Conservation (phyloP, 2,797 vertebrate species). For the Cryptoblepharus egeriae region DNA sequence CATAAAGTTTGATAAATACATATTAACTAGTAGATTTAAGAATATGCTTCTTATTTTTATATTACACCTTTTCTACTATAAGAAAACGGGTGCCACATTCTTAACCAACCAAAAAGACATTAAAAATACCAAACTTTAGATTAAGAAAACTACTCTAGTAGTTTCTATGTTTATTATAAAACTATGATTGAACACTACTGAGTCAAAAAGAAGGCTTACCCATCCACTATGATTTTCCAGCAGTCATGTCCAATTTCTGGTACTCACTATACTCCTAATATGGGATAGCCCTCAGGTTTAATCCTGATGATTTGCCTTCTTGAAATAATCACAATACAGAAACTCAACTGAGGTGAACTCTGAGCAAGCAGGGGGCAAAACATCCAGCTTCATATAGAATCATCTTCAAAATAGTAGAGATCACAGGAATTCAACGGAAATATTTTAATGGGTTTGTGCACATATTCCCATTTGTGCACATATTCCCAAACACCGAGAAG, state of each 20-base stretch:
- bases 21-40: background rate
- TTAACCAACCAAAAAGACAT: background rate
- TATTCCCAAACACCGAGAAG: no score
- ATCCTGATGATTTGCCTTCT: conserved; percentile 41
- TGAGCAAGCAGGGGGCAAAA: background rate
- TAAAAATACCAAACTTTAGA: background rate
- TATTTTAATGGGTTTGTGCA: conserved; percentile 43
- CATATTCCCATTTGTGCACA: conserved; percentile 15
- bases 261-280: conserved; percentile 23
- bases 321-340: conserved; percentile 40
- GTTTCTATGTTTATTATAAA: background rate
- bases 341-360: background rate
- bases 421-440: background rate
- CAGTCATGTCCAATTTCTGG: background rate
- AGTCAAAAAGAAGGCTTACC: conserved; percentile 4
- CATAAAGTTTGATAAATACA: background rate
- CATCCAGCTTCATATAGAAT: conserved; percentile 49
- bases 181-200: background rate
- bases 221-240: background rate
- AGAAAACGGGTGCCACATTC: no score
- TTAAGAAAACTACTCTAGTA: background rate
- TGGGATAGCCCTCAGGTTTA: conserved; percentile 38
- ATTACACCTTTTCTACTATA: no score
- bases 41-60: background rate
- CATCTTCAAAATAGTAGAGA: conserved; percentile 37